A percentile compares a stretch with the other conserved stretches of the same genome.
Evolutionary conservation across 2,113 vertebrate species (phyloP).

Genomic region (Toxotes jaculatrix): DNA sequence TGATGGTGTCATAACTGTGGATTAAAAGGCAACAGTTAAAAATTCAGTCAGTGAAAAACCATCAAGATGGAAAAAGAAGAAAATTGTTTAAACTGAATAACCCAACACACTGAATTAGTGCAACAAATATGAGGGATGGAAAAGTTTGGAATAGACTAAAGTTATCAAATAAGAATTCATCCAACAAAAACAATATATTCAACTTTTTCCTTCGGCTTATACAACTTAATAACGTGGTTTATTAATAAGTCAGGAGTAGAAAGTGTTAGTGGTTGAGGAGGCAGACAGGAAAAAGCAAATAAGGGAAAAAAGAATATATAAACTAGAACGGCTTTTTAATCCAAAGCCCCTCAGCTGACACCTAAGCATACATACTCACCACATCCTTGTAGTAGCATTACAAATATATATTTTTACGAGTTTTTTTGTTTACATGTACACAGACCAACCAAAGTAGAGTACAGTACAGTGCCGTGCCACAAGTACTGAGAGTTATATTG

Average conservation of each 20-base stretch:
- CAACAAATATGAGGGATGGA: constrained; percentile 22
- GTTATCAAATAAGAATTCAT: constrained; percentile 31
- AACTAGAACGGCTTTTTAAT: constrained; percentile 52
- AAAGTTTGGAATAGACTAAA: constrained; percentile 29
- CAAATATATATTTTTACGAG: constrained; percentile 28
- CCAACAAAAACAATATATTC: constrained; percentile 51
- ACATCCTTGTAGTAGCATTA: constrained; percentile 58
- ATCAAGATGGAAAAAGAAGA: constrained; percentile 24
- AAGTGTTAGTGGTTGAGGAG: constrained; percentile 56
- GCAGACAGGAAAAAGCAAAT: constrained; percentile 24
- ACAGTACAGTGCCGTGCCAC: constrained; percentile 79
- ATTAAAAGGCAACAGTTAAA: constrained; percentile 70
- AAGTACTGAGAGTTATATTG: constrained; percentile 79
- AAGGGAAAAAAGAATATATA: background rate
- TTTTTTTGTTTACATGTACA: constrained; percentile 30
- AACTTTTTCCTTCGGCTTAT: constrained; percentile 31
- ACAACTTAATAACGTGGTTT: constrained; percentile 27
- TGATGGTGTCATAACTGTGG: constrained; percentile 37
- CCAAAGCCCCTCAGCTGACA: constrained; percentile 41
- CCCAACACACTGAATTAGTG: constrained; percentile 6
- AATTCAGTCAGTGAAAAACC: constrained; percentile 50
- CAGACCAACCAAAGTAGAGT: constrained; percentile 64
- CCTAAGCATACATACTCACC: constrained; percentile 51
- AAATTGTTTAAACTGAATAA: constrained; percentile 30
- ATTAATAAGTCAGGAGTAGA: constrained; percentile 21